Conservation (phyloP, 2,888 invertebrate species). For the Strigamia maritima region DNA sequence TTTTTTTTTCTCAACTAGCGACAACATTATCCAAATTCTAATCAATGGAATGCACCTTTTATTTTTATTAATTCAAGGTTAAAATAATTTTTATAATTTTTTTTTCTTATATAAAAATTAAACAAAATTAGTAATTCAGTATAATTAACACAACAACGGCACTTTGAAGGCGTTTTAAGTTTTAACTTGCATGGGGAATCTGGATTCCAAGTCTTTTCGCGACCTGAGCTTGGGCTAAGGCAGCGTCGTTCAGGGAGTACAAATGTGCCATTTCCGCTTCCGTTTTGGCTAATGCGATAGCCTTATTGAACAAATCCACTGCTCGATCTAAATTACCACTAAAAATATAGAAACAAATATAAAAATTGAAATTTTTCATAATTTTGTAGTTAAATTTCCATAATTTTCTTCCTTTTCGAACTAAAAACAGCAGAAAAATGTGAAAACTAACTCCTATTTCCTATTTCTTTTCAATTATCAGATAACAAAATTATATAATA, state of each 20-base stretch:
- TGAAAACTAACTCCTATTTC: too few relatives aligned
- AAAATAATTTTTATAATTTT: not conserved
- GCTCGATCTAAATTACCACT: slow-evolving; percentile 80
- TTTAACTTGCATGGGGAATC: slow-evolving; percentile 42
- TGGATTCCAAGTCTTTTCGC: slow-evolving; percentile 66
- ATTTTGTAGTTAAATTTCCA: not conserved
- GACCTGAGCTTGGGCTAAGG: slow-evolving; percentile 80
- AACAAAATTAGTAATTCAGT: not conserved
- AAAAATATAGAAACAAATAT: slow-evolving; percentile 50
- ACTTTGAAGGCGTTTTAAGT: not conserved
- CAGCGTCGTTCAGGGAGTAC: slow-evolving; percentile 84
- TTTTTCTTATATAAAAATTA: slow-evolving; percentile 13
- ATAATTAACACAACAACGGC: not conserved
- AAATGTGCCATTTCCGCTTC: slow-evolving; percentile 86
- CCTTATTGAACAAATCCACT: slow-evolving; percentile 81
- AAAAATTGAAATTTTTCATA: not conserved
- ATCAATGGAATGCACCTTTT: not conserved
- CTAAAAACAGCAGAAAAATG: too few relatives aligned
- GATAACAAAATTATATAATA: slow-evolving; percentile 51
- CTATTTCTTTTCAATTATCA: not conserved
- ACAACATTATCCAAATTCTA: not conserved
- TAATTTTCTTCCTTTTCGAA: too few relatives aligned
- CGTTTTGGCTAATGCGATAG: slow-evolving; percentile 78
- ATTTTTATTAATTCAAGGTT: not conserved
- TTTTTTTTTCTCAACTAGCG: too few relatives aligned